Conservation (phyloP, 2,888 invertebrate species). For the Thereva unica region DNA sequence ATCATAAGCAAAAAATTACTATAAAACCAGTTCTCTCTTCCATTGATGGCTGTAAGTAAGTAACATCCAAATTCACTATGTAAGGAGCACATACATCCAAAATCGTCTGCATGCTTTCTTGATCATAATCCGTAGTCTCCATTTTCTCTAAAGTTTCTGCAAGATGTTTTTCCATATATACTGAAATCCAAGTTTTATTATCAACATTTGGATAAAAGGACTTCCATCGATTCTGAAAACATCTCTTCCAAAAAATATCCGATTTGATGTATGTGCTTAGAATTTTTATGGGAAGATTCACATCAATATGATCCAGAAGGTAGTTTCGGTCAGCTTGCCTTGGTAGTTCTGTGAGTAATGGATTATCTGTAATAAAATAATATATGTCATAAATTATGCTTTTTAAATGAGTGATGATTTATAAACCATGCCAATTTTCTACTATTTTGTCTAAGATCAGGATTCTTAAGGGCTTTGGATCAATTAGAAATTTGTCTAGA, state of each 20-base stretch:
- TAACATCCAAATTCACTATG: conserved; percentile 55
- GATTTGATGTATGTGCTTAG: conserved; percentile 53
- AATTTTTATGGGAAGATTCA: conserved; percentile 52
- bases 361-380: conserved; percentile 48
- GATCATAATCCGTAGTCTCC: conserved; percentile 54
- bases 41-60: conserved; percentile 52
- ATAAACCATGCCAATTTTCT: conserved; percentile 53
- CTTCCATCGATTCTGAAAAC: conserved; percentile 53
- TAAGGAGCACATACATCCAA: conserved; percentile 55
- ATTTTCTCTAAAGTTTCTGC: conserved; percentile 56
- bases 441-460: conserved; percentile 54
- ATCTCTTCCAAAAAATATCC: conserved; percentile 55
- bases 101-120: conserved; percentile 50
- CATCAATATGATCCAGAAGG: conserved; percentile 53
- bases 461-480: conserved; percentile 52
- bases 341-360: conserved; percentile 50
- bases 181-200: conserved; percentile 52
- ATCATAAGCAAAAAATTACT: background rate
- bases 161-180: conserved; percentile 58
- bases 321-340: conserved; percentile 55
- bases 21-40: conserved; percentile 45
- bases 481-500: conserved; percentile 46
- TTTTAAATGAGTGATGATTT: conserved; percentile 38
- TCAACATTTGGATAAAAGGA: conserved; percentile 44
- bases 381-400: background rate